Evolutionary conservation across 1,140 invertebrate genomes (phyloP).

Genomic region (Acyrthosiphon pisum): DNA sequence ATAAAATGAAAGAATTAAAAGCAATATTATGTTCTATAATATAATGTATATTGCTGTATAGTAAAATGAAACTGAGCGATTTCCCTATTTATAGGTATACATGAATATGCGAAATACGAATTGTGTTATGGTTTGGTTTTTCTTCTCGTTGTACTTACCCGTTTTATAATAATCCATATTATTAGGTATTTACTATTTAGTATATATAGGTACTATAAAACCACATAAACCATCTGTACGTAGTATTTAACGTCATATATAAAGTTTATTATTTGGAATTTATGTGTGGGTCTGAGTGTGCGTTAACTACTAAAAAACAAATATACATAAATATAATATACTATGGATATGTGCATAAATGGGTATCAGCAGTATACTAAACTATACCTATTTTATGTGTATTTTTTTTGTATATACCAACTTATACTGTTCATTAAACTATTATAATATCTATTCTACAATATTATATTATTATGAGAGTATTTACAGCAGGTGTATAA

Average conservation of each 20-base stretch:
- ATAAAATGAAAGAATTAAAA: too few relatives aligned
- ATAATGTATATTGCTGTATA: too few relatives aligned
- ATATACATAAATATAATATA: background rate
- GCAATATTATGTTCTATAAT: too few relatives aligned
- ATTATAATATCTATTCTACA: background rate
- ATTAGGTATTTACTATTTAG: background rate
- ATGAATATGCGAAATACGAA: background rate
- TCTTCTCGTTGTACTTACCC: background rate
- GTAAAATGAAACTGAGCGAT: too few relatives aligned
- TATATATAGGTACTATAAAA: background rate
- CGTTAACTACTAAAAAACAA: background rate
- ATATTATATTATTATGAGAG: background rate
- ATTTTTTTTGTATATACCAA: background rate
- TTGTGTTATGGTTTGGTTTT: background rate
- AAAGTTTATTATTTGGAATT: constrained; percentile 29
- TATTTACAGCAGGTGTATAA: constrained; percentile 19
- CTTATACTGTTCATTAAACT: background rate
- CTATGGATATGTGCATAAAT: background rate
- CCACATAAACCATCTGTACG: background rate
- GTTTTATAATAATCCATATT: background rate
- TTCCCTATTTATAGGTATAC: too few relatives aligned
- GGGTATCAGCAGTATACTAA: background rate
- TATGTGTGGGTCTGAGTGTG: constrained; percentile 28
- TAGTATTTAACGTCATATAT: background rate
- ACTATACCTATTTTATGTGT: background rate